Conservation (phyloP, 1,140 invertebrate species). For the Chymomyza costata region DNA sequence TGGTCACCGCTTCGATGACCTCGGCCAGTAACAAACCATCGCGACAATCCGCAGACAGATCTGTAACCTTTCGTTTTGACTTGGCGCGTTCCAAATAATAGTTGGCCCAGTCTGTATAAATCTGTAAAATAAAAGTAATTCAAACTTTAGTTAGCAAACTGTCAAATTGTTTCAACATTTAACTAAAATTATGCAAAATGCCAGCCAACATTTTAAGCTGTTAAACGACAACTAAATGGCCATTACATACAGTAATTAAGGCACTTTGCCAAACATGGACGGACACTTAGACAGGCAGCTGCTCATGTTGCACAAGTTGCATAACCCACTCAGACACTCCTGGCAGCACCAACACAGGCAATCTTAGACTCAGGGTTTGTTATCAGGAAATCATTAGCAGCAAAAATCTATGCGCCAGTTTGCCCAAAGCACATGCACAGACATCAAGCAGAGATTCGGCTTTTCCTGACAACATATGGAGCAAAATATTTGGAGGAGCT, state of each 20-base stretch:
- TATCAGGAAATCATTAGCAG: conserved; percentile 71
- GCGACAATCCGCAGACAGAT: conserved; percentile 90
- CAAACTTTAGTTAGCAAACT: neutral
- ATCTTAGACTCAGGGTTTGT: conserved; percentile 1
- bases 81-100: conserved; percentile 95
- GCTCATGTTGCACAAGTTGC: conserved; percentile 35
- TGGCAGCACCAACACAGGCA: neutral
- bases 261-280: too few species aligned
- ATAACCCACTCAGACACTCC: conserved; percentile 18
- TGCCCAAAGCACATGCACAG: neutral
- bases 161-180: conserved; percentile 11
- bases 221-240: conserved; percentile 33
- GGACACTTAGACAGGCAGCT: conserved; percentile 35
- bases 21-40: conserved; percentile 94
- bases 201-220: conserved; percentile 12
- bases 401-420: conserved; percentile 12
- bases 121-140: conserved; percentile 79
- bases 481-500: conserved; percentile 33
- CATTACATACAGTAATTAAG: conserved; percentile 53
- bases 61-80: conserved; percentile 87
- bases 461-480: conserved; percentile 53
- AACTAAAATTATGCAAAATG: too few species aligned
- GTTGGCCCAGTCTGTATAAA: conserved; percentile 98
- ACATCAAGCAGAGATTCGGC: too few species aligned
- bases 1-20: conserved; percentile 95